phyloP scores from a whole-genome alignment of 2,888 invertebrate species.

The Phalera bucephala region DNA sequence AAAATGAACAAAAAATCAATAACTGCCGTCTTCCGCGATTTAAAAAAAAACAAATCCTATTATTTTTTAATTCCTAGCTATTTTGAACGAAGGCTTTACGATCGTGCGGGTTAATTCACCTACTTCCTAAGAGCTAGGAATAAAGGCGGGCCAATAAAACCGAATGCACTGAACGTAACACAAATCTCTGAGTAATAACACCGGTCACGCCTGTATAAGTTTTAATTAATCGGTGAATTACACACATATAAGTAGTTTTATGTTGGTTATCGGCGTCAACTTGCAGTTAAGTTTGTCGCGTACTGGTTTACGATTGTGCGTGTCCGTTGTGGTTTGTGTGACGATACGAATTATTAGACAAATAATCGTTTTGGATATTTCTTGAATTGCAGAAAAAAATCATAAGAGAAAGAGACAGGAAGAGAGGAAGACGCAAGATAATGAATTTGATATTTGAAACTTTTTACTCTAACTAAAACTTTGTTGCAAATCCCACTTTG shows the following conservation, averaged over 20 bases:
- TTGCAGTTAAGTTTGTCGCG: slow-evolving; percentile 46
- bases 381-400: too few species aligned
- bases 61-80: slow-evolving; percentile 1
- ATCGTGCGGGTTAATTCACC: slow-evolving; percentile 42
- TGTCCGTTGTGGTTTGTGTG: slow-evolving; percentile 36
- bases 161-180: slow-evolving; percentile 58
- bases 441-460: too few species aligned
- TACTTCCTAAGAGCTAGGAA: slow-evolving; percentile 34
- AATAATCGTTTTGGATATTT: too few species aligned
- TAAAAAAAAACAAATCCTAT: neutral
- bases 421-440: too few species aligned
- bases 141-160: slow-evolving; percentile 26
- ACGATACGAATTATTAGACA: slow-evolving; percentile 3
- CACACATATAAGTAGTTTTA: slow-evolving; percentile 58
- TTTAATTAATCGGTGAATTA: slow-evolving; percentile 82
- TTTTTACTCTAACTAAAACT: too few species aligned
- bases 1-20: neutral
- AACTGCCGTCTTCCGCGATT: neutral
- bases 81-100: slow-evolving; percentile 35
- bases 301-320: slow-evolving; percentile 46
- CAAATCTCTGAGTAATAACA: slow-evolving; percentile 69
- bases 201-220: slow-evolving; percentile 73
- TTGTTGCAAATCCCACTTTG: too few species aligned
- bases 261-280: slow-evolving; percentile 52
- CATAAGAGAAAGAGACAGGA: too few species aligned